Conservation (phyloP, 2,888 invertebrate genomes). For the Gasteruption jaculator region DNA sequence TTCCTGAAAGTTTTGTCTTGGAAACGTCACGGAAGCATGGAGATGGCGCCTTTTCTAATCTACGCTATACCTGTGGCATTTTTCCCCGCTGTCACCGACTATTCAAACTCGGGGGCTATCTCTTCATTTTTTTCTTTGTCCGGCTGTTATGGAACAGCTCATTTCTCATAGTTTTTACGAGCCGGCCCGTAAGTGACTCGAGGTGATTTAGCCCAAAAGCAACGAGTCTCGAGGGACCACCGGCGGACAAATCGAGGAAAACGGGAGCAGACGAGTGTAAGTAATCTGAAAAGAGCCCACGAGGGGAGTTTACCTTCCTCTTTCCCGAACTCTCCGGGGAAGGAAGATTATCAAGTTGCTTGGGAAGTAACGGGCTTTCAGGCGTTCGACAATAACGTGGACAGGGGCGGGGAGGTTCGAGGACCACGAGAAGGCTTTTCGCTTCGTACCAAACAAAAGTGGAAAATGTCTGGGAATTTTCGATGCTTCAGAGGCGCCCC, state of each 20-base stretch:
- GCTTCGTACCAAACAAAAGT: too few relatives aligned
- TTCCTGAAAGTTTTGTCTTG: too few relatives aligned
- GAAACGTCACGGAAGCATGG: constrained; percentile 14
- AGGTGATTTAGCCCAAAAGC: constrained; percentile 25
- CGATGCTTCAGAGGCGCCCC: too few relatives aligned
- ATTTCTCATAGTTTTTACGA: constrained; percentile 22
- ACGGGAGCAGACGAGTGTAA: not conserved
- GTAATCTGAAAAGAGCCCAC: constrained; percentile 3
- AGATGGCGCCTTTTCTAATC: constrained; percentile 25
- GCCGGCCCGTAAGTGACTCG: constrained; percentile 19
- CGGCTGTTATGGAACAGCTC: constrained; percentile 9
- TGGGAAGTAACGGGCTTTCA: too few relatives aligned
- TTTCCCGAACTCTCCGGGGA: too few relatives aligned
- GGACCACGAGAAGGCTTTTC: too few relatives aligned
- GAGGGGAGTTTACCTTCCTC: constrained; percentile 5
- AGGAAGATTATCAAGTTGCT: too few relatives aligned
- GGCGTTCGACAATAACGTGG: too few relatives aligned
- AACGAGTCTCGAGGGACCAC: not conserved
- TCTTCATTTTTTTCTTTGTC: constrained; percentile 28
- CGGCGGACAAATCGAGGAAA: not conserved
- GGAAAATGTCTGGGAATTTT: too few relatives aligned
- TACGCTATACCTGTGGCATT: constrained; percentile 1
- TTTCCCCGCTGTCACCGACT: constrained; percentile 10
- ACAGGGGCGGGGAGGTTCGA: too few relatives aligned
- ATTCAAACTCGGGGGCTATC: constrained; percentile 8